Evolutionary conservation across 2,113 vertebrate species (phyloP).

Genomic region (Delphinus delphis): DNA sequence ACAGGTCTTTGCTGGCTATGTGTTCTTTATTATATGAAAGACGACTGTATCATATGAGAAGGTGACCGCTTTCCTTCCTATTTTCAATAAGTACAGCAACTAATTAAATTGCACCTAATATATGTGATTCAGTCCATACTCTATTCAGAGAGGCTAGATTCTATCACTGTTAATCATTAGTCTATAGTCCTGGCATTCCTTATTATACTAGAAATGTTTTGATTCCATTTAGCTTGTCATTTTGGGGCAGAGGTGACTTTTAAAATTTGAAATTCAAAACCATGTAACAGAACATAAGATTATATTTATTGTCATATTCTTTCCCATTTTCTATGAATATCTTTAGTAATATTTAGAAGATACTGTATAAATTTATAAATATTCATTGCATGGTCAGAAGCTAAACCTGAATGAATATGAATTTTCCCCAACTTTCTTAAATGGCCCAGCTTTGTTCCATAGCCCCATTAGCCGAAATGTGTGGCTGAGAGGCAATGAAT

Average conservation of each 20-base stretch:
- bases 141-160: background rate
- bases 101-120: background rate
- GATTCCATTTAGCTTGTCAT: slow-evolving; percentile 13
- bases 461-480: background rate
- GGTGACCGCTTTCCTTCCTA: background rate
- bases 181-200: background rate
- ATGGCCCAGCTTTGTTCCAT: background rate
- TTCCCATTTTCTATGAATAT: background rate
- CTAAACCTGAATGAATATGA: background rate
- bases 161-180: background rate
- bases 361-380: background rate
- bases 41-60: background rate
- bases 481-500: background rate
- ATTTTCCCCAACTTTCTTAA: background rate
- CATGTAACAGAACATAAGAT: background rate
- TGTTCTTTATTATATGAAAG: background rate
- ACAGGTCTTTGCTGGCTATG: background rate
- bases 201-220: background rate
- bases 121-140: background rate
- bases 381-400: background rate
- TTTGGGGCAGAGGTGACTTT: background rate
- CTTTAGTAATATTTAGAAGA: background rate
- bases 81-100: background rate
- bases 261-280: background rate
- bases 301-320: background rate